Evolutionary conservation across 2,888 invertebrate genomes (phyloP).

Genomic region (Trichopria drosophilae): DNA sequence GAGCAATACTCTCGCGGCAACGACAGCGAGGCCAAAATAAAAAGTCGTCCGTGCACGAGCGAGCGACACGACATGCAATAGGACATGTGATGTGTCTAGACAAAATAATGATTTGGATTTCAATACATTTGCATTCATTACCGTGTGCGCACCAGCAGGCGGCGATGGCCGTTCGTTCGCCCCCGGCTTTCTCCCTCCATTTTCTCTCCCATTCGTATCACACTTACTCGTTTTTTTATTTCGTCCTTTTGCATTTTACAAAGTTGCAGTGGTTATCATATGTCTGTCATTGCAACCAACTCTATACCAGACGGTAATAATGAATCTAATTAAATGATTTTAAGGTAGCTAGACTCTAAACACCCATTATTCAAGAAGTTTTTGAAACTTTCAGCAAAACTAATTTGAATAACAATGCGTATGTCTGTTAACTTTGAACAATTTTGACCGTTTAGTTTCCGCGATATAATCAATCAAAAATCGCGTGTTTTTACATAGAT

Average conservation of each 20-base stretch:
- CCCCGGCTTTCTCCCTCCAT: constrained; percentile 14
- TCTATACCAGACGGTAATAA: constrained; percentile 33
- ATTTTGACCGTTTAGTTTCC: no score
- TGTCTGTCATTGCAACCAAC: constrained; percentile 39
- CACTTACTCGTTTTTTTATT: constrained; percentile 28
- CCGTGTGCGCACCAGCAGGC: constrained; percentile 23
- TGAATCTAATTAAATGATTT: no score
- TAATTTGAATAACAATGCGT: no score
- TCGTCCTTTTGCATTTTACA: constrained; percentile 38
- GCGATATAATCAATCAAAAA: no score
- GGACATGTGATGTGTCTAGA: constrained; percentile 55
- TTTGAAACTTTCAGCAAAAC: no score
- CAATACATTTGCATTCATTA: constrained; percentile 56
- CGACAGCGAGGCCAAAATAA: constrained; percentile 21
- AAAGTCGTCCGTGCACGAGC: constrained; percentile 29
- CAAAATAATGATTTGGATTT: constrained; percentile 57
- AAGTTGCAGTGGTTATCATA: constrained; percentile 50
- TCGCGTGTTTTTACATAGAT: no score
- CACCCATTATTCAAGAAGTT: no score
- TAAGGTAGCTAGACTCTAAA: no score
- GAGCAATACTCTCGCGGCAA: no score
- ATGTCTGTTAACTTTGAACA: no score
- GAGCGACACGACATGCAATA: constrained; percentile 43
- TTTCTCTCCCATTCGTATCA: constrained; percentile 20
- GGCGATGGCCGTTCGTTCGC: constrained; percentile 22